Percentiles rank a stretch among this genome's conserved stretches.
Evolutionary conservation across 1,140 invertebrate species (phyloP).

Genomic region (Trachelipus rathkii): DNA sequence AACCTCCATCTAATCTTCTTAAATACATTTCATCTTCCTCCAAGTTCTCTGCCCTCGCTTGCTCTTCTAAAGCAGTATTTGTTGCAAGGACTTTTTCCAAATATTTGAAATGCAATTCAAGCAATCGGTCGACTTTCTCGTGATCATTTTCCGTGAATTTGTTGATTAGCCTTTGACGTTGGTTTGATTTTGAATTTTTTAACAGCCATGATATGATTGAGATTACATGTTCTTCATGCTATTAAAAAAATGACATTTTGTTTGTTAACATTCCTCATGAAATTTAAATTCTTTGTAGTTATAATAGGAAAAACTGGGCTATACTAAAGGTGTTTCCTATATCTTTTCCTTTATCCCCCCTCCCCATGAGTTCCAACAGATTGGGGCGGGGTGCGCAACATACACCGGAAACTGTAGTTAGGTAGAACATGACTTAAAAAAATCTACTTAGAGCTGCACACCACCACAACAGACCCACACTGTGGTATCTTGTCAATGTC

Average conservation of each 20-base stretch:
- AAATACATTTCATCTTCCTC: slow-evolving; percentile 82
- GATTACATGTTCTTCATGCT: slow-evolving; percentile 75
- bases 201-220: slow-evolving; percentile 92
- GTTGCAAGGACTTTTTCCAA: slow-evolving; percentile 84
- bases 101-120: slow-evolving; percentile 97
- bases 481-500: no score
- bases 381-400: no score
- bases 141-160: slow-evolving; percentile 99
- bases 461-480: no score
- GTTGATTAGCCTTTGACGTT: slow-evolving; percentile 79
- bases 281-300: no score
- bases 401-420: no score
- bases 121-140: slow-evolving; percentile 93
- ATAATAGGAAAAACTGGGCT: no score
- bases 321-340: no score
- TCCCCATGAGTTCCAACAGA: no score
- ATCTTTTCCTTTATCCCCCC: no score
- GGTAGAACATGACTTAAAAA: no score
- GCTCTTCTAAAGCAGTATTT: slow-evolving; percentile 68
- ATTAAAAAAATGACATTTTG: slow-evolving; percentile 29
- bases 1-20: slow-evolving; percentile 79
- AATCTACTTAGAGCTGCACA: no score
- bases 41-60: slow-evolving; percentile 53
- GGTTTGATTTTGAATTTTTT: slow-evolving; percentile 82
- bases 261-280: no score